Evolutionary conservation across 2,888 invertebrate species (phyloP).

Genomic region (Tupiocoris notatus): DNA sequence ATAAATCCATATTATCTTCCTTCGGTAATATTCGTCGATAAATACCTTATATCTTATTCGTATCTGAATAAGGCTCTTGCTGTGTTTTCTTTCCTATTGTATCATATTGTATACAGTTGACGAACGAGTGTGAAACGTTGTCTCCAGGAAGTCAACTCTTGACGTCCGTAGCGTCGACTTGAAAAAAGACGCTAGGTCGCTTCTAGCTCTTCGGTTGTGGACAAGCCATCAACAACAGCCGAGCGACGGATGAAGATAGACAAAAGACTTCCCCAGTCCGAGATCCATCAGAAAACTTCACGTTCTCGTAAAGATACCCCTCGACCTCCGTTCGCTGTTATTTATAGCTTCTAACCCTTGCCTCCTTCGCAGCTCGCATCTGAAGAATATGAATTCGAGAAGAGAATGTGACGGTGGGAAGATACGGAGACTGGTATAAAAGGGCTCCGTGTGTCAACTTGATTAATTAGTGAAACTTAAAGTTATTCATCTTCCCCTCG

Average conservation of each 20-base stretch:
- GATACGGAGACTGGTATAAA: conserved; percentile 47
- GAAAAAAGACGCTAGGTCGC: conserved; percentile 17
- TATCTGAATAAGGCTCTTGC: too few relatives aligned
- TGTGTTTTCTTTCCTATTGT: too few relatives aligned
- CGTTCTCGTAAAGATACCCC: background rate
- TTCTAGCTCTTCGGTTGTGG: conserved; percentile 13
- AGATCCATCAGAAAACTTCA: conserved; percentile 33
- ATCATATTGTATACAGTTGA: too few relatives aligned
- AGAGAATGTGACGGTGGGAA: conserved; percentile 22
- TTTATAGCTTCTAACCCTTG: conserved; percentile 30
- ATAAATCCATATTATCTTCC: too few relatives aligned
- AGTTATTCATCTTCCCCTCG: conserved; percentile 50
- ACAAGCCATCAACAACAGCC: conserved; percentile 35
- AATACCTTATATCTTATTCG: too few relatives aligned
- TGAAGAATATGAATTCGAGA: conserved; percentile 37
- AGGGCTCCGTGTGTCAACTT: conserved; percentile 50
- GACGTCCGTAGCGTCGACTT: background rate
- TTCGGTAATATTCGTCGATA: too few relatives aligned
- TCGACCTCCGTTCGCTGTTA: conserved; percentile 29
- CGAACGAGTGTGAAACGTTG: background rate
- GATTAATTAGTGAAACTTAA: conserved; percentile 52
- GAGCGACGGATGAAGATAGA: conserved; percentile 33
- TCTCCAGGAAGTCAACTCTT: background rate
- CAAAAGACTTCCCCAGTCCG: conserved; percentile 26
- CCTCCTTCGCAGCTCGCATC: background rate